Evolutionary conservation across 2,797 vertebrate genomes (phyloP).

Genomic region (Oryzias dopingdopingensis): DNA sequence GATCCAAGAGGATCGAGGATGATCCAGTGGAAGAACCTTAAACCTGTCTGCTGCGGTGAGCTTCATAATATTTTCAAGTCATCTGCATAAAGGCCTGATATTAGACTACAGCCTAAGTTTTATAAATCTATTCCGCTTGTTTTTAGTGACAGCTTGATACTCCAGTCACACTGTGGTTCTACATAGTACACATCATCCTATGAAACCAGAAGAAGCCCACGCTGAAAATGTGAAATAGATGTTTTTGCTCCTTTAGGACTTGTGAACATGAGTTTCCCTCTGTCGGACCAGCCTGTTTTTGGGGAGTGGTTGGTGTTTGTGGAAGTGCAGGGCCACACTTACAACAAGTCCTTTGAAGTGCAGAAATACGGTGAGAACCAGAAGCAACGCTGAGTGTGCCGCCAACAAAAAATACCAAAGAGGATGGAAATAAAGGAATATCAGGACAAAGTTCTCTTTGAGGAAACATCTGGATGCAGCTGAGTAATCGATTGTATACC

Average conservation of each 20-base stretch:
- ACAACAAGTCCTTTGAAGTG: slow-evolving; percentile 93
- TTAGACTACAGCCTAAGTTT: not conserved
- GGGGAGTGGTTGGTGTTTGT: slow-evolving; percentile 91
- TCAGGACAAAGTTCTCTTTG: no score
- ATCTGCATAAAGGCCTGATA: not conserved
- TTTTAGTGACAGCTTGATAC: no score
- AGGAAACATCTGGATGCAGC: no score
- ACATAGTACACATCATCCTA: not conserved
- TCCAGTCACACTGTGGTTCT: no score
- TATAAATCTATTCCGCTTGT: no score
- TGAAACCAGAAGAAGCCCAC: not conserved
- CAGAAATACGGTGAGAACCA: slow-evolving; percentile 89
- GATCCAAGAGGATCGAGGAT: slow-evolving; percentile 91
- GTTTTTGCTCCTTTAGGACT: slow-evolving; percentile 74
- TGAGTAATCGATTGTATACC: no score
- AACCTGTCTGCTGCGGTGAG: slow-evolving; percentile 88
- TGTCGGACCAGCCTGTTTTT: slow-evolving; percentile 92
- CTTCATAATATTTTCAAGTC: not conserved
- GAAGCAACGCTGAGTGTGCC: not conserved
- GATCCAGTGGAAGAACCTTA: slow-evolving; percentile 86
- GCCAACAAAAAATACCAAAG: no score
- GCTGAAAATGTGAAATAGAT: not conserved
- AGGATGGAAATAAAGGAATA: no score
- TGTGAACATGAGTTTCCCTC: slow-evolving; percentile 89
- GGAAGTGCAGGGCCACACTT: slow-evolving; percentile 87